phyloP scores from a whole-genome alignment of 2,797 vertebrate genomes.

The Hypotaenidia philippensis region DNA sequence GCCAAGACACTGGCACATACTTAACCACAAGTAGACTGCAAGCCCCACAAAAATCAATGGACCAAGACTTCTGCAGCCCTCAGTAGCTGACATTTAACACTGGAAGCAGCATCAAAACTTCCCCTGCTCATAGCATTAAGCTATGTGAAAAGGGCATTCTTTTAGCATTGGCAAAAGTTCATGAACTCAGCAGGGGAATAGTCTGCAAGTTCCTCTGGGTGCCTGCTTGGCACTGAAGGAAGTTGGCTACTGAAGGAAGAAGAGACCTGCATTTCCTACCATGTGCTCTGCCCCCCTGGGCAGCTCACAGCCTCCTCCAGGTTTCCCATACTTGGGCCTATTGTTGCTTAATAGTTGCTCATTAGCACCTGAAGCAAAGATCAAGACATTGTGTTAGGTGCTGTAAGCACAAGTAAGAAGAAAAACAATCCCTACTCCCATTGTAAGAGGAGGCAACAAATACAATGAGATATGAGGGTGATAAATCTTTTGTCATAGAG shows the following conservation, averaged over 20 bases:
- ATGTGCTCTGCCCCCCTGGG: accelerated
- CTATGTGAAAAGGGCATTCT: neutral
- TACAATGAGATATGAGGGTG: neutral
- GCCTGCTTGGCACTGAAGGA: neutral
- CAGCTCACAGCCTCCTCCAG: neutral
- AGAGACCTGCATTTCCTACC: neutral
- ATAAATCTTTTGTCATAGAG: neutral
- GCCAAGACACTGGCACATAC: neutral
- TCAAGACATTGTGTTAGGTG: neutral
- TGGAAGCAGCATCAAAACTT: neutral
- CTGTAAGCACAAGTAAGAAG: neutral
- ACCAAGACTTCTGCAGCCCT: neutral
- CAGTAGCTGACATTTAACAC: neutral
- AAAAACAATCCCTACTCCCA: neutral
- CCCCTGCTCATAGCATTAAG: neutral
- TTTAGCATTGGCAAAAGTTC: neutral
- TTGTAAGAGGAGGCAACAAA: neutral
- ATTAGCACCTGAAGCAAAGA: neutral
- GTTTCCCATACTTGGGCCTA: neutral
- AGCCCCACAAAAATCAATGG: neutral
- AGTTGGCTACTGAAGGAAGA: neutral
- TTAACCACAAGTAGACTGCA: neutral
- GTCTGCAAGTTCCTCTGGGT: neutral
- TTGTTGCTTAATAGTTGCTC: neutral
- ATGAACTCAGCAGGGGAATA: neutral